Base-by-base conservation (phyloP, 2,113 vertebrate genomes). In the Toxostoma redivivum region DNA sequence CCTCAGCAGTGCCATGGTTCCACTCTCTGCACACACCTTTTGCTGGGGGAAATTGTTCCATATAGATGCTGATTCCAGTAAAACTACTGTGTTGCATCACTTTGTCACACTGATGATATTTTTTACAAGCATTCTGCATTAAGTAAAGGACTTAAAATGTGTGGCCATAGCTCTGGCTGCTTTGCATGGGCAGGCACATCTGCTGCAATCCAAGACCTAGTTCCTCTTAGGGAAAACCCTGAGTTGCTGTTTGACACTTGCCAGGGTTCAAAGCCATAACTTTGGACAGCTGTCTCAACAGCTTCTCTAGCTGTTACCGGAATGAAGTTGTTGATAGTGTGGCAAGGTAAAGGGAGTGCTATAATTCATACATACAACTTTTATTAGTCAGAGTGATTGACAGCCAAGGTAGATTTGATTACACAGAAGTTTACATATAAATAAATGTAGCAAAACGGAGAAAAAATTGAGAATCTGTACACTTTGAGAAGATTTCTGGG, bases 361-460 rank as follows among this genome's bases (percentile, higher is more conserved):
- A 25, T 51, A 45, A 12, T 42, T 81, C 35, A 40, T 92, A 61
- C 44, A 31, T 65, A 67, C 51, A 92, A 60, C 22, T 44, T 96
- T 97, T 97, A 97, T 96, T 97, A 83, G 79, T 92, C 66, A 86
- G 58, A 87, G 53, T 57, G 38, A 42, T 64, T 85, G 78, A 86
- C 50, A 94, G 70, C 31, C 88, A 87, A 73, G 48, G 50, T 81
- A 38, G 60, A 70, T 53, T 76, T 56, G 42, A 84, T 58, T 61
- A n/a, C 22, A 40, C 4, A n/a, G 37, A 73, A 47, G n/a, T 90
- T 89, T 58, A 50, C 45, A 51, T 73, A 67, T 15, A 77, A 90
- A 94, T 38, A 79, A 80, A 85, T 61, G 51, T n/a, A 77, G 70
- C 25, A 53, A 73, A 60, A 47, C 17, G 71, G 48, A 65, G 54